A percentile compares a stretch with the other conserved stretches of the same genome.
These are phyloP conservation scores for Tridacna crocea DNA, from an alignment of 2,888 invertebrate species.

Conservation along the genomic window DNA sequence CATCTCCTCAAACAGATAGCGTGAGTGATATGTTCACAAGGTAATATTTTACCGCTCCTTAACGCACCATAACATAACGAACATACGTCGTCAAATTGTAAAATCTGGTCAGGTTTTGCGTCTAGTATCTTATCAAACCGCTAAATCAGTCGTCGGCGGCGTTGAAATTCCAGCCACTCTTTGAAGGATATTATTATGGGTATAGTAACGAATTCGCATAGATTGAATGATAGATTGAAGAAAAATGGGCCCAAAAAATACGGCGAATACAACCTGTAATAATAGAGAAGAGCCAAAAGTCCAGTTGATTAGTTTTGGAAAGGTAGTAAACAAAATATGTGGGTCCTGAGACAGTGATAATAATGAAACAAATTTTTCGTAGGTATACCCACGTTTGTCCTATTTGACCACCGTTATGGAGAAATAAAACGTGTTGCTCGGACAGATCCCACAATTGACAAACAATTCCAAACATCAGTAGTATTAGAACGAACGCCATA, in stretches of 20 bases:
- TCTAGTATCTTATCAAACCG: not conserved
- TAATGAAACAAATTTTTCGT: not conserved
- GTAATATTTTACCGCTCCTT: not conserved
- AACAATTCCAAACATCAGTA: not conserved
- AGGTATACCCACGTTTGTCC: not conserved
- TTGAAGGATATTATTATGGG: not conserved
- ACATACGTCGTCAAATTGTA: not conserved
- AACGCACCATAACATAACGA: not conserved
- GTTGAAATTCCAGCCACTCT: conserved; percentile 7
- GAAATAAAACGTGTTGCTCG: not conserved
- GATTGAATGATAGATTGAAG: not conserved
- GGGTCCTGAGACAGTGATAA: not conserved
- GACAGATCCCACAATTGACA: conserved; percentile 9
- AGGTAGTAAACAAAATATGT: not conserved
- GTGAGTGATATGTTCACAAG: conserved; percentile 11
- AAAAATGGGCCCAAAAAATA: not conserved
- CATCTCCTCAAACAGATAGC: not conserved
- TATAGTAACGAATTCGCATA: not conserved
- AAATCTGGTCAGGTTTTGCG: not conserved
- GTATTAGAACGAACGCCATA: conserved; percentile 3
- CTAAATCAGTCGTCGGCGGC: not conserved
- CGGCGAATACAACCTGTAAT: not conserved
- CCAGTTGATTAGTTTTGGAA: not conserved
- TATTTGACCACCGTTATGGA: not conserved
- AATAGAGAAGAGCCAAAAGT: not conserved